Evolutionary conservation across 2,113 vertebrate genomes (phyloP).

Genomic region (Catagonus wagneri): DNA sequence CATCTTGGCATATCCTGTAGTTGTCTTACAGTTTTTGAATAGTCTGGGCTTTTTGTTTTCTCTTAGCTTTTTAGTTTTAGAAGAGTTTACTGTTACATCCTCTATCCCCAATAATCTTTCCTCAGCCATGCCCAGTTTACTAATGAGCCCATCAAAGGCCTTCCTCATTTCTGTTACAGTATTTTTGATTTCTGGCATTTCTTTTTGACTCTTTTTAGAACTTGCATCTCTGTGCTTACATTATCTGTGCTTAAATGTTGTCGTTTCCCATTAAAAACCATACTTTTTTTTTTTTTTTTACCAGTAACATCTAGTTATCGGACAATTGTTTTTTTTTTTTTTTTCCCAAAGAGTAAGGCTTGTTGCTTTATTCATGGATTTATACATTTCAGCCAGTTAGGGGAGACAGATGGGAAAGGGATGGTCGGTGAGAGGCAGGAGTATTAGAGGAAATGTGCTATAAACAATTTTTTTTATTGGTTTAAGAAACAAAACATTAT

Average conservation of each 20-base stretch:
- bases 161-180: background rate
- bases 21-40: background rate
- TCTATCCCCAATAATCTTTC: background rate
- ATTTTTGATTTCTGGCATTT: background rate
- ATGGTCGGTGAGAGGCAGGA: slow-evolving; percentile 77
- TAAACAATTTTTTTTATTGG: slow-evolving; percentile 75
- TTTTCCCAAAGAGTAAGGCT: slow-evolving; percentile 77
- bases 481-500: slow-evolving; percentile 78
- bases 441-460: slow-evolving; percentile 76
- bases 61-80: background rate
- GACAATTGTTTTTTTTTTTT: slow-evolving; percentile 75
- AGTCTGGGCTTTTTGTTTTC: background rate
- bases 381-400: slow-evolving; percentile 74
- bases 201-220: background rate
- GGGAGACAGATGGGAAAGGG: slow-evolving; percentile 11
- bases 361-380: slow-evolving; percentile 75
- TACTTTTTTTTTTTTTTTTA: background rate
- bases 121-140: background rate
- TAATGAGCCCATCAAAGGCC: background rate
- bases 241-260: background rate
- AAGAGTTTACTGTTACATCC: background rate
- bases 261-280: background rate
- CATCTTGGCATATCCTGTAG: background rate
- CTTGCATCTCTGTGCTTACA: background rate
- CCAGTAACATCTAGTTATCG: slow-evolving; percentile 73